Conservation (phyloP, 2,888 invertebrate species). For the Drosophila kambysellisi region DNA sequence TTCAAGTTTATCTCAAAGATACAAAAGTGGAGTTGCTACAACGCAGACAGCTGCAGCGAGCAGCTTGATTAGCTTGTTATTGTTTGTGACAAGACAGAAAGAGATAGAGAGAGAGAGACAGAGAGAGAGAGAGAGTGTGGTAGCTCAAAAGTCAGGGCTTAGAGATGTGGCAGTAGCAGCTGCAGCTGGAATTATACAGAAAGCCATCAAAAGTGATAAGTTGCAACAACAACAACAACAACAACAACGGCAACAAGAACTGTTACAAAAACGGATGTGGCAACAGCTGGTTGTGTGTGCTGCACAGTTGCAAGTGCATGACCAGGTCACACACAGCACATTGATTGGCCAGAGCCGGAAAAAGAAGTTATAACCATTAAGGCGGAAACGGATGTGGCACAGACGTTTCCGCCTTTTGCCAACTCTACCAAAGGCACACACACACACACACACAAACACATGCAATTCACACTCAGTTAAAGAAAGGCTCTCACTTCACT, state of each 20-base stretch:
- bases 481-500: conserved; percentile 22
- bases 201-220: conserved; percentile 58
- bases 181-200: conserved; percentile 43
- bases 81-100: conserved; percentile 42
- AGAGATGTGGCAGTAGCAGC: conserved; percentile 32
- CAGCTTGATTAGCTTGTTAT: conserved; percentile 43
- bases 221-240: conserved; percentile 44
- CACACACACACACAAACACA: conserved; percentile 25
- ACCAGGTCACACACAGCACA: conserved; percentile 57
- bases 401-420: conserved; percentile 67
- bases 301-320: conserved; percentile 34
- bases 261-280: conserved; percentile 36
- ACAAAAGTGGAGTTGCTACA: conserved; percentile 22
- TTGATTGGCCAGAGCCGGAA: conserved; percentile 73
- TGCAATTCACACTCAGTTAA: conserved; percentile 48
- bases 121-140: background rate
- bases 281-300: conserved; percentile 49
- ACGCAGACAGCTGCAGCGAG: conserved; percentile 28
- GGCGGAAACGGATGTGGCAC: conserved; percentile 77
- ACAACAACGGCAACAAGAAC: conserved; percentile 19
- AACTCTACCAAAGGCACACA: conserved; percentile 21
- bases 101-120: background rate
- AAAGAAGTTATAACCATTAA: conserved; percentile 76
- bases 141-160: conserved; percentile 28
- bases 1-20: conserved; percentile 24